These are phyloP conservation scores for Tragelaphus buxtoni DNA, from an alignment of 2,113 vertebrate species.

Conservation along the genomic window DNA sequence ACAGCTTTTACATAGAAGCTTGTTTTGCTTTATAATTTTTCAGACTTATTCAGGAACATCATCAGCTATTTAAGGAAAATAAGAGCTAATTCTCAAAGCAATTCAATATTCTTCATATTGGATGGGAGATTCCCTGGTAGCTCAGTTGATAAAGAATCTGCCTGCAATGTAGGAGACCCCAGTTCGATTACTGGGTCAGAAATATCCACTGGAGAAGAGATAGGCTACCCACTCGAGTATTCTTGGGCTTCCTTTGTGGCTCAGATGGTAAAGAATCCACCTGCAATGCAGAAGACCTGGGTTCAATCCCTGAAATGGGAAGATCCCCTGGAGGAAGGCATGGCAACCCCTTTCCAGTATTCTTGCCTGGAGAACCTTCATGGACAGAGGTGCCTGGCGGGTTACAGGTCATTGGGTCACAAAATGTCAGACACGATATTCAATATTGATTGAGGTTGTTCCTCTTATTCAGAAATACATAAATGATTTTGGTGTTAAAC, in stretches of 20 bases:
- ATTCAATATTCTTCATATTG: not conserved
- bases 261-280: not conserved
- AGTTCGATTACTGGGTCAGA: not conserved
- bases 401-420: not conserved
- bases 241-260: not conserved
- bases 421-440: fast-evolving
- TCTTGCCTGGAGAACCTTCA: not conserved
- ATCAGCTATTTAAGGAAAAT: not conserved
- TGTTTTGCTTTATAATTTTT: not conserved
- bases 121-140: not conserved
- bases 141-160: not conserved
- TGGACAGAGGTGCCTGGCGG: not conserved
- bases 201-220: not conserved
- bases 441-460: not conserved
- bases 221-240: not conserved
- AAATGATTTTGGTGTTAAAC: not conserved
- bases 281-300: not conserved
- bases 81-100: not conserved
- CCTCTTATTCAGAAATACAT: not conserved
- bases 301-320: not conserved
- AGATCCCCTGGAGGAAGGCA: not conserved
- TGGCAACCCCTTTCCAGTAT: not conserved
- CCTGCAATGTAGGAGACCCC: not conserved
- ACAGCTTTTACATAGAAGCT: not conserved
- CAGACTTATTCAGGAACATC: not conserved